Base-by-base conservation (phyloP, 2,113 vertebrate genomes). In the Psettodes erumei region DNA sequence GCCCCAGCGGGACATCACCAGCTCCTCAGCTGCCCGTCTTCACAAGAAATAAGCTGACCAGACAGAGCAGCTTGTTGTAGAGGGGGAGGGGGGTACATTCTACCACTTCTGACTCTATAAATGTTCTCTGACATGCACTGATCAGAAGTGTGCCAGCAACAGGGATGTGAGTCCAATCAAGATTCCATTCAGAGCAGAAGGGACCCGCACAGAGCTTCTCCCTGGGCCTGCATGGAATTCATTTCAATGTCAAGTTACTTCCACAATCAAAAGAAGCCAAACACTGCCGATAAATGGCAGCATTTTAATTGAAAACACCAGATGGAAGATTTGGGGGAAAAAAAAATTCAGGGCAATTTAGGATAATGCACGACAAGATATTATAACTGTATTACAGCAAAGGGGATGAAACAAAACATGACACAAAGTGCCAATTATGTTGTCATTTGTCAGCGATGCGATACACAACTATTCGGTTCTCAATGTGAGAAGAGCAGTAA, bases 221-320 rank as follows among this genome's bases (percentile, higher is more conserved):
- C 45, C 19, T 30, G 53, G 18, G 53, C 11, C 35, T 42, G 35
- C 2, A 19, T 0, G 9, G 35, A 54, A 69, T 21, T 56, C 12
- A 69, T 18, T 33, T 56, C 8, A 47, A 35, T 59, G 27, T 21
- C n/a, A 48, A 71, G 28, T 71, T 12, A 19, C 48, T 38, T 50
- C 10, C 6, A 37, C 16, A 28, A 28, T 37, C 16, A 38, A 27
- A 30, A 10, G 21, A 38, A 51, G 45, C 8, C 10, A 33, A 69
- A 71, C 5, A 21, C 45, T 11, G 30, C 5, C 2, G 43, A 25
- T 47, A n/a, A 25, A 71, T 27, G 6, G 15, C 23, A 50, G 28
- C 32, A 71, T 71, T 56, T 56, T n/a, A n/a, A 51, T 4, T 19
- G 33, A 30, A 18, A 27, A 48, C 40, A 18, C 21, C 30, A 56